These are phyloP conservation scores for Sebastes oblongus DNA, from an alignment of 2,797 vertebrate genomes.

Conservation along the genomic window DNA sequence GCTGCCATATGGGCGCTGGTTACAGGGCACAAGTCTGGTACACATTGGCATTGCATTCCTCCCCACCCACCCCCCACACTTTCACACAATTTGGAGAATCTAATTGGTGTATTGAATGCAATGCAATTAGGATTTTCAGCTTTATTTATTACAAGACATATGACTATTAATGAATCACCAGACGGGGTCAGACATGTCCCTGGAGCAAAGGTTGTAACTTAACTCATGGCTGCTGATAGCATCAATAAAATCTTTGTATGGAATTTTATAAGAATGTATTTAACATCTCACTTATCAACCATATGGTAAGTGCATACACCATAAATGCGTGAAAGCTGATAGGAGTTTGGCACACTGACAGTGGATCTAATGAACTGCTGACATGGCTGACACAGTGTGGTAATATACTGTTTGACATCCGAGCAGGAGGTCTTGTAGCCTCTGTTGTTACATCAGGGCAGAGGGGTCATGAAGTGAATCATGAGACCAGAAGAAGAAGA, in stretches of 20 bases:
- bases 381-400: neutral
- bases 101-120: neutral
- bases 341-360: neutral
- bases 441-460: neutral
- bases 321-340: constrained; percentile 22
- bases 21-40: constrained; percentile 17
- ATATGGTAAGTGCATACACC: neutral
- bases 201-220: neutral
- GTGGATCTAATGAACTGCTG: constrained; percentile 28
- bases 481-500: neutral
- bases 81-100: constrained; percentile 2
- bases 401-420: constrained; percentile 11
- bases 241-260: neutral
- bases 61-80: neutral
- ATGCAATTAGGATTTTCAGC: neutral
- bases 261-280: neutral
- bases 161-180: neutral
- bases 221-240: neutral
- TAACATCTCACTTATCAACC: neutral
- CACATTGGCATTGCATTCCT: constrained; percentile 27
- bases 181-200: neutral
- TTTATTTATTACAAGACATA: neutral
- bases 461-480: neutral
- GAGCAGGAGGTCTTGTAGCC: neutral
- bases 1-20: constrained; percentile 58